Base-by-base conservation (phyloP, 2,888 invertebrate species). In the Drosophila meridiana region DNA sequence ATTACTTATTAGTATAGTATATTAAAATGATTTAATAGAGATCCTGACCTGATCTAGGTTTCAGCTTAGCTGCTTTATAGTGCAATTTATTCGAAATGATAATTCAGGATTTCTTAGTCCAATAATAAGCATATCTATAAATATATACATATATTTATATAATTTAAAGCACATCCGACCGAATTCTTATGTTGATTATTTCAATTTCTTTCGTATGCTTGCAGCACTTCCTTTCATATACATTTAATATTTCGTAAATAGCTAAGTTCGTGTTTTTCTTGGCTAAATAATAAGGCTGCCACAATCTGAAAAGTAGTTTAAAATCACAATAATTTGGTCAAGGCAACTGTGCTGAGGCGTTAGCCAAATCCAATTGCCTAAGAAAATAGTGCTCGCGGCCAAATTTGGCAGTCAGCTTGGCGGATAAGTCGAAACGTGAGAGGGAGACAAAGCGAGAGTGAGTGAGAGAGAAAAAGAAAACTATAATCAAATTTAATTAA, bases 401-500 rank as follows among this genome's bases (percentile, higher is more conserved):
- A 69, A 69, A 56, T 28, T 50, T 75, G 69, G 47, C 11, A 69
- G 60, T 45, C 47, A 48, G 53, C 32, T 61, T 50, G 50, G 26
- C 48, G 50, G 32, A 30, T 58, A 48, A 68, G 52, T 57, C 38
- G 34, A 48, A 63, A 50, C 26, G 52, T 28, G 59, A 58, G 0
- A 13, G 0, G 13, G 26, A 45, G 45, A 26, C 20, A 45, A 6
- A 45, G 45, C 1, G 13, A 14, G 13, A 3, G 47, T 3, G 47
- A 14, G 47, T 28, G 28, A 7, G 26, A 59, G 55, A 53, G 43
- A 58, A 72, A 68, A 9, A 32, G 50, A 81, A 87, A 83, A 80
- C 88, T 82, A 87, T 89, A 89, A 84, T 90, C 80, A 87, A 87
- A 87, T 90, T 87, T 87, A 87, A 87, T 87, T 87, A 87, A 87